phyloP scores from a whole-genome alignment of 2,888 invertebrate species.

The Tachystola acroxantha region DNA sequence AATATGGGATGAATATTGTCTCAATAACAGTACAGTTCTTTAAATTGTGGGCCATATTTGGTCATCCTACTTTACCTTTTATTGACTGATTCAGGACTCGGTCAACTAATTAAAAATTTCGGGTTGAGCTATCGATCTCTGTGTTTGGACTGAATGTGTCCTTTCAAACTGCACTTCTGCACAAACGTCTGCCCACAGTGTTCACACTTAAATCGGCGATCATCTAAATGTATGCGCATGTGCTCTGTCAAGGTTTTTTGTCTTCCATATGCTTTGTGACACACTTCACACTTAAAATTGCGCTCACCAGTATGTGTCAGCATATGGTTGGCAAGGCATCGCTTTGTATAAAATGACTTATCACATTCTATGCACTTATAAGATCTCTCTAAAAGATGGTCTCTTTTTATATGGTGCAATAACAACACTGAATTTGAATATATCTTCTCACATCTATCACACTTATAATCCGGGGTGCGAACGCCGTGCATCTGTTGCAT shows the following conservation, averaged over 20 bases:
- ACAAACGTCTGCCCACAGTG: conserved; percentile 25
- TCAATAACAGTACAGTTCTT: no score
- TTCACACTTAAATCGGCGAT: conserved; percentile 30
- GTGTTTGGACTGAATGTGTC: conserved; percentile 38
- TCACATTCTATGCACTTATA: conserved; percentile 26
- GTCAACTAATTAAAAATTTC: no score
- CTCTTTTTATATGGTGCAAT: conserved; percentile 9
- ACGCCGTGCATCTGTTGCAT: conserved; percentile 13
- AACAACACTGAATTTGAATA: not conserved
- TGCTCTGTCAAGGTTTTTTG: conserved; percentile 43
- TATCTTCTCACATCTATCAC: conserved; percentile 43
- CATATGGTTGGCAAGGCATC: conserved; percentile 44
- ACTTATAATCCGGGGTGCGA: conserved; percentile 24
- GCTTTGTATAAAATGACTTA: conserved; percentile 24
- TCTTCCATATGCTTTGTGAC: conserved; percentile 38
- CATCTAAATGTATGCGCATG: conserved; percentile 37
- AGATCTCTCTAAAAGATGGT: conserved; percentile 24
- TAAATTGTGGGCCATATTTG: no score
- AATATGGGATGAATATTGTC: no score
- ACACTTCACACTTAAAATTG: conserved; percentile 49
- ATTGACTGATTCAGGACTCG: no score
- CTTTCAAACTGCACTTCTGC: conserved; percentile 26
- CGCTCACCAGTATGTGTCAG: conserved; percentile 54
- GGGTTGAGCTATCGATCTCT: no score
- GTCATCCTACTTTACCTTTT: no score